Percentiles rank a stretch among this genome's conserved stretches.
These are phyloP conservation scores for Ochropleura plecta DNA, from an alignment of 2,888 invertebrate species.

Conservation along the genomic window DNA sequence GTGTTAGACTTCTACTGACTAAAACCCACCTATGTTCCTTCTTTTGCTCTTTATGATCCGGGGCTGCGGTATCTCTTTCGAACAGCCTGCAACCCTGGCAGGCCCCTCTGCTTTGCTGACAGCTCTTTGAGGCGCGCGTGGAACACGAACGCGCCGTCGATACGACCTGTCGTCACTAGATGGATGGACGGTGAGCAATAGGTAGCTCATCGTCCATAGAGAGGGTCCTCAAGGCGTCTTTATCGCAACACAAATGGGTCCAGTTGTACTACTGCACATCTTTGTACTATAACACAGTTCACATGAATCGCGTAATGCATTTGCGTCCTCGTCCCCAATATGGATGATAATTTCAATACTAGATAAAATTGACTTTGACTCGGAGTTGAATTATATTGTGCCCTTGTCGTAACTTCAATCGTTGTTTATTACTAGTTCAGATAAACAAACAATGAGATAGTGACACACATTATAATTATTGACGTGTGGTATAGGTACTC, in stretches of 20 bases:
- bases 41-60: no score
- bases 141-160: no score
- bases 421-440: slow-evolving; percentile 26
- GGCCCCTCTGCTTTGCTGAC: no score
- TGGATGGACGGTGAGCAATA: no score
- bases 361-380: slow-evolving; percentile 62
- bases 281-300: slow-evolving; percentile 10
- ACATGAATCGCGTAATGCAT: slow-evolving; percentile 55
- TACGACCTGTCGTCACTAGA: no score
- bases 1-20: no score
- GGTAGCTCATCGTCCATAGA: no score
- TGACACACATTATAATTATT: slow-evolving; percentile 41
- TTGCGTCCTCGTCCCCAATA: slow-evolving; percentile 64
- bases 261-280: slow-evolving; percentile 6
- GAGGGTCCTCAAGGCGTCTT: no score
- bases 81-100: no score
- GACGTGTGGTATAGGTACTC: slow-evolving; percentile 26
- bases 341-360: slow-evolving; percentile 62
- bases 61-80: no score
- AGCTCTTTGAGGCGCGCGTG: no score
- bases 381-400: slow-evolving; percentile 41
- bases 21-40: no score
- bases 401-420: slow-evolving; percentile 36
- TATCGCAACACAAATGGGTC: not conserved
- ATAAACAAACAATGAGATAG: slow-evolving; percentile 42